Evolutionary conservation across 2,113 vertebrate species (phyloP), one percentile per base, ranked within the genome.

Genomic region (Zosterops hypoxanthus): DNA sequence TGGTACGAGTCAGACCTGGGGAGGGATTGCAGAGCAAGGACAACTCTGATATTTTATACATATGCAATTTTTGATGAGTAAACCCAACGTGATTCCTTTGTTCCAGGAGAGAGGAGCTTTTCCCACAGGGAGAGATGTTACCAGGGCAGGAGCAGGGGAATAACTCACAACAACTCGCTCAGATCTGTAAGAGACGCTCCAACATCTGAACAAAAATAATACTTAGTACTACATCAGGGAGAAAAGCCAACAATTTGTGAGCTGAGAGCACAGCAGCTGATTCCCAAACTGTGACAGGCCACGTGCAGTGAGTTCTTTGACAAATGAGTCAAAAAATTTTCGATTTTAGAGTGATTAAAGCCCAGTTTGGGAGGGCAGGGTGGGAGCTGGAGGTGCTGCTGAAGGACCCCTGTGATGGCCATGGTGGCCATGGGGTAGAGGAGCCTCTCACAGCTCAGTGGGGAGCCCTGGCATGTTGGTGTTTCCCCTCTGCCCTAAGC

Each of bases 21-120:
- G 81, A 77, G 87, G 88, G 88, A 24, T 24, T 72, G 88, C 12
- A 77, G 59, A 11, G 26, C 63, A 9, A 77, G 80, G 89, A 69
- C 87, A 93, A 22, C 85, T 8, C 53, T 52, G 47, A 7, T 23
- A 11, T 60, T 90, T 88, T 13, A 60, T 34, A 65, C 72, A 72
- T 11, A 44, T 16, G 69, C 76, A 81, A 21, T 17, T 68, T 29
- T 25, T 44, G 81, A 68, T 81, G 92, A 93, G 80, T 81, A 94
- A 93, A 56, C 76, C 33, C 79, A 92, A 36, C 1, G 41, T 81
- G 93, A 96, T 64, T 92, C 81, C 82, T 88, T 80, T 85, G 78
- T 76, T 77, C 53, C 60, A 44, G 28, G 18, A 18, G 10, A 75
- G 22, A 91, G 53, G 39, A 39, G 42, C 42, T 84, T 82, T 42